phyloP scores from a whole-genome alignment of 2,113 vertebrate genomes.

The Psettodes erumei region DNA sequence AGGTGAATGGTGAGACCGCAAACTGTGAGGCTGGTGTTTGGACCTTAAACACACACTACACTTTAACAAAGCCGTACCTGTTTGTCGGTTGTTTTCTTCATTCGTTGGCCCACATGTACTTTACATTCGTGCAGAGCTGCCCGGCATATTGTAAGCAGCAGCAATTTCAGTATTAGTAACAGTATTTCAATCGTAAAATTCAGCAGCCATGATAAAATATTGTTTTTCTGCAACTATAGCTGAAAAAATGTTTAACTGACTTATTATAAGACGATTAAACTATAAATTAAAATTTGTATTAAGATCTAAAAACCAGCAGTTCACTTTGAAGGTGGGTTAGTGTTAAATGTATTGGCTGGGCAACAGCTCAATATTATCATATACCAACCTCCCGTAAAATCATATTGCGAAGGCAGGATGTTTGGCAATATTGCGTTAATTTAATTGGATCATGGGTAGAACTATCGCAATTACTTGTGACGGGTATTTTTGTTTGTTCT shows the following conservation, averaged over 20 bases:
- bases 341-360: neutral
- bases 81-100: neutral
- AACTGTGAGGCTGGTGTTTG: neutral
- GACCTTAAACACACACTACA: neutral
- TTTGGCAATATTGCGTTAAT: too few species aligned
- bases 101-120: neutral
- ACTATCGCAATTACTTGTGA: too few species aligned
- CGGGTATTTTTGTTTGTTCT: too few species aligned
- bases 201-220: neutral
- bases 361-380: neutral
- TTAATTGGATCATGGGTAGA: too few species aligned
- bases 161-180: neutral
- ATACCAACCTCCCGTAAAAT: neutral
- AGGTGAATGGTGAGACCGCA: constrained; percentile 1
- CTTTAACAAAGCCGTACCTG: too few species aligned
- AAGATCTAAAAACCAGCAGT: too few species aligned
- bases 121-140: neutral
- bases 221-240: neutral
- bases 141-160: neutral
- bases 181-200: neutral
- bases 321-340: neutral
- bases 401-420: neutral
- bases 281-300: too few species aligned
- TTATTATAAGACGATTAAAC: too few species aligned
- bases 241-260: neutral